These are phyloP conservation scores for Acanthurus lineatus DNA, from an alignment of 2,797 vertebrate genomes.

Conservation along the genomic window DNA sequence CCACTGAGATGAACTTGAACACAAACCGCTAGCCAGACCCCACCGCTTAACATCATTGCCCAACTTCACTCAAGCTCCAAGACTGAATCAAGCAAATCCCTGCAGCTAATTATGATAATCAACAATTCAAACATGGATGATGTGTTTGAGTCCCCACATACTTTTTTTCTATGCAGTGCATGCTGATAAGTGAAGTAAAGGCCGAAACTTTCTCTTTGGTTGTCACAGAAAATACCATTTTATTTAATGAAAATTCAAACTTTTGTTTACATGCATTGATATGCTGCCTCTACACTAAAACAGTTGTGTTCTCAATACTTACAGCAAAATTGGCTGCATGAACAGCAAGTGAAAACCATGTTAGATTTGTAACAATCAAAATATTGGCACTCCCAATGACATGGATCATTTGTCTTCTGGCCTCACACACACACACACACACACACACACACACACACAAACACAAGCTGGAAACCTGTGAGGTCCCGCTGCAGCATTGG, in stretches of 20 bases:
- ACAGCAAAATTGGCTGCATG: background rate
- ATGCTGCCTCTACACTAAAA: background rate
- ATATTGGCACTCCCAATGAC: background rate
- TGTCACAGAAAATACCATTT: too few species aligned
- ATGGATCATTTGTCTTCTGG: conserved; percentile 12
- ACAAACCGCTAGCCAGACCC: background rate
- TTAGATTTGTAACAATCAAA: conserved; percentile 1
- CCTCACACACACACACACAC: background rate
- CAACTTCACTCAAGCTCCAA: background rate
- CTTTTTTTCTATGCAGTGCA: background rate
- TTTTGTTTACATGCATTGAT: background rate
- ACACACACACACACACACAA: background rate
- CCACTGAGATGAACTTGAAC: background rate
- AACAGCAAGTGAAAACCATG: background rate
- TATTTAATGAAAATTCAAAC: background rate
- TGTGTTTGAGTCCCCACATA: background rate
- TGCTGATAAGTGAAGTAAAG: background rate
- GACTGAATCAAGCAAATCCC: background rate
- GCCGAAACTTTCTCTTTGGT: background rate
- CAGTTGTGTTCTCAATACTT: background rate
- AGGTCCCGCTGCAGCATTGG: background rate
- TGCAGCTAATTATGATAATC: background rate
- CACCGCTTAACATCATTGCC: background rate
- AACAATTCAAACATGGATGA: background rate
- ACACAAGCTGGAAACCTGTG: background rate